phyloP scores from a whole-genome alignment of 2,888 invertebrate species.

The Syritta pipiens region DNA sequence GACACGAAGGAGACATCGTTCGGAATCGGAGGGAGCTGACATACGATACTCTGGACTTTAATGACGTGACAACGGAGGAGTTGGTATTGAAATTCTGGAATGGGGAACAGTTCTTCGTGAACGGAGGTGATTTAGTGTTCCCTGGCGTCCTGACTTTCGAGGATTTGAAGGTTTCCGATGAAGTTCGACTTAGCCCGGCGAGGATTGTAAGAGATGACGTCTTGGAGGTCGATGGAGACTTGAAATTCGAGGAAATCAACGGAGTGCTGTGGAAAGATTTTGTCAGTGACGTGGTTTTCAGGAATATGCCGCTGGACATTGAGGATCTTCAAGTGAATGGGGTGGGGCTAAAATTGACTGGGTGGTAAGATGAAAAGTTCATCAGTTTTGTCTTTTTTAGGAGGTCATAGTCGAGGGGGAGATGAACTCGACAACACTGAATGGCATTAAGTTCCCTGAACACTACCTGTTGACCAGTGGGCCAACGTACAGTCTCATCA shows the following conservation, averaged over 20 bases:
- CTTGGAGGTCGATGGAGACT: slow-evolving; percentile 70
- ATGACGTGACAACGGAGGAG: slow-evolving; percentile 73
- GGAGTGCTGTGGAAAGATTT: slow-evolving; percentile 79
- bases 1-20: not conserved
- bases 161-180: slow-evolving; percentile 68
- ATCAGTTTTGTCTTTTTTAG: slow-evolving; percentile 73
- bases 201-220: slow-evolving; percentile 53
- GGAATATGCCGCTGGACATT: slow-evolving; percentile 77
- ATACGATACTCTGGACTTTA: slow-evolving; percentile 72
- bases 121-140: slow-evolving; percentile 72
- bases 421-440: slow-evolving; percentile 77
- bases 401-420: slow-evolving; percentile 76
- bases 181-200: slow-evolving; percentile 1
- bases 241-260: slow-evolving; percentile 79
- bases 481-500: slow-evolving; percentile 75
- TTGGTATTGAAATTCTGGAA: slow-evolving; percentile 75
- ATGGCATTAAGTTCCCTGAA: slow-evolving; percentile 80
- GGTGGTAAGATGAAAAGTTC: not conserved
- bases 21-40: slow-evolving; percentile 55
- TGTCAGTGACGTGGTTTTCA: slow-evolving; percentile 79
- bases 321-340: slow-evolving; percentile 79
- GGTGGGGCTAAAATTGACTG: slow-evolving; percentile 73
- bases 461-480: slow-evolving; percentile 80
- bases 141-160: slow-evolving; percentile 73
- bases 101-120: slow-evolving; percentile 73